Conservation (phyloP, 2,113 vertebrate species). For the Passer domesticus region DNA sequence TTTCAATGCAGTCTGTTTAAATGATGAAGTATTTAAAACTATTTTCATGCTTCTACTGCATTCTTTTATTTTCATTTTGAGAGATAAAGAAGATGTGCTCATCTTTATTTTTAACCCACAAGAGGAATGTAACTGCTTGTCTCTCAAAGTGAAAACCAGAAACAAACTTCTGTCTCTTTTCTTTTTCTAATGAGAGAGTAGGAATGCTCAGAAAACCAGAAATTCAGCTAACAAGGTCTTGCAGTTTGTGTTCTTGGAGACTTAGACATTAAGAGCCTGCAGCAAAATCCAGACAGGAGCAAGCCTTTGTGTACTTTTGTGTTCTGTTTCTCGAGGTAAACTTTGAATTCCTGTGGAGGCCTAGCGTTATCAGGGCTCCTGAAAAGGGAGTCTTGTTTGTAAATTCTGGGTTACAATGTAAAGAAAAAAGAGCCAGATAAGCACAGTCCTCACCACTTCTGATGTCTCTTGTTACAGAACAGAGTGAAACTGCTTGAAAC, state of each 20-base stretch:
- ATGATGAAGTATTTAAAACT: not conserved
- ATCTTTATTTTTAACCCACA: not conserved
- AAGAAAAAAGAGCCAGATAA: not conserved
- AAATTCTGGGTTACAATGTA: not conserved
- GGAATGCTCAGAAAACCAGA: not conserved
- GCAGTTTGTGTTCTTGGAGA: not conserved
- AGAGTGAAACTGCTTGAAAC: conserved; percentile 81
- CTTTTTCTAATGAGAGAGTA: not conserved
- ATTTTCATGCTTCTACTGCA: not conserved
- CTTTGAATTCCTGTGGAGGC: not conserved
- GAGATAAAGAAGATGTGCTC: not conserved
- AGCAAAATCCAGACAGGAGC: not conserved
- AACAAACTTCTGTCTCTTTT: not conserved
- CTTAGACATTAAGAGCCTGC: not conserved
- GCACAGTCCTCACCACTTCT: not conserved
- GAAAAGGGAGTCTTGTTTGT: not conserved
- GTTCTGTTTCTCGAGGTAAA: not conserved
- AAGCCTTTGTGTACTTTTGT: not conserved
- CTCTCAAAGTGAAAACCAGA: not conserved
- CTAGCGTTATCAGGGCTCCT: fast-evolving
- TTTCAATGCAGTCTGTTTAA: not conserved
- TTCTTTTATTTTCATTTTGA: not conserved
- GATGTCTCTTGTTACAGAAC: conserved; percentile 75
- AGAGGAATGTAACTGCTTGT: not conserved
- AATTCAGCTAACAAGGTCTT: not conserved